phyloP scores from a whole-genome alignment of 2,888 invertebrate genomes.

The Cataglyphis altisquamis region DNA sequence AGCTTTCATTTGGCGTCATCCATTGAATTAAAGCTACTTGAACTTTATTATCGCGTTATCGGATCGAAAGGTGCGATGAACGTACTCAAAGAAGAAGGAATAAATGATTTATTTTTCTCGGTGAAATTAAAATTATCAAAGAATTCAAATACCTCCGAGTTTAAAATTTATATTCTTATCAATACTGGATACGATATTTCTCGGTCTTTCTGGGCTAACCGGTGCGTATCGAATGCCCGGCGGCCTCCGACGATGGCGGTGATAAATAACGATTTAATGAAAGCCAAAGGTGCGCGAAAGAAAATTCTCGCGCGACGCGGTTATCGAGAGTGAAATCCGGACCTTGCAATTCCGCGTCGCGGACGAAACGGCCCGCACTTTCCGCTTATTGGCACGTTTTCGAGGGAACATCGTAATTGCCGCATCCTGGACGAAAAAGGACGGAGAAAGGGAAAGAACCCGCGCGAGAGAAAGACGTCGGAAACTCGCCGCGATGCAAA shows the following conservation, averaged over 20 bases:
- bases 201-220: constrained; percentile 39
- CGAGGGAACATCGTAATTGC: constrained; percentile 43
- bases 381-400: constrained; percentile 48
- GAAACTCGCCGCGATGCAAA: constrained; percentile 59
- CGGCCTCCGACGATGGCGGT: not conserved
- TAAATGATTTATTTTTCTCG: not conserved
- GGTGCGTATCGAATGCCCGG: constrained; percentile 29
- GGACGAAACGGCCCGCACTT: constrained; percentile 1
- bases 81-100: not conserved
- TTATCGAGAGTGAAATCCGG: constrained; percentile 17
- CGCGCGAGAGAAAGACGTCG: not conserved
- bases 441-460: constrained; percentile 11
- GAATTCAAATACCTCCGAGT: not conserved
- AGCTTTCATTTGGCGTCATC: not conserved
- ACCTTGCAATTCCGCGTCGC: constrained; percentile 22
- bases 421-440: constrained; percentile 24
- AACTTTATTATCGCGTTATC: constrained; percentile 14
- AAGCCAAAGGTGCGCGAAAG: constrained; percentile 27
- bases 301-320: constrained; percentile 23
- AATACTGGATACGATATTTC: constrained; percentile 61
- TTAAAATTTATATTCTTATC: constrained; percentile 39
- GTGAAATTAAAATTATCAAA: constrained; percentile 22
- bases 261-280: constrained; percentile 52
- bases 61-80: not conserved
- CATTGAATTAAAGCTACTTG: not conserved